Evolutionary conservation across 2,888 invertebrate species (phyloP).

Genomic region (Anthrax anthrax): DNA sequence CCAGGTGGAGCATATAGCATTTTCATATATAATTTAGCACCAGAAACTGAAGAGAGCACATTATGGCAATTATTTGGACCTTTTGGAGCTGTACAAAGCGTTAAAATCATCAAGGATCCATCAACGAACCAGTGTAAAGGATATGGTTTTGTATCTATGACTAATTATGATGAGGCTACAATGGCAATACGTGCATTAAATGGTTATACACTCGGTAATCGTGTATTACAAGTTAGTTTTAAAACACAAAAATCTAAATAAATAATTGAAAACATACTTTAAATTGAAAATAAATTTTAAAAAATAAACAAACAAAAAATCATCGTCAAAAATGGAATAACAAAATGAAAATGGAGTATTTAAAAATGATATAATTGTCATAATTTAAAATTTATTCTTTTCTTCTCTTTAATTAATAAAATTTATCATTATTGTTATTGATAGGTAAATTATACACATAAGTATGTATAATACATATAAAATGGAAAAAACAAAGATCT

Average conservation of each 20-base stretch:
- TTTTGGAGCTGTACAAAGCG: slow-evolving; percentile 56
- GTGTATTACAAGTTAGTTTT: slow-evolving; percentile 95
- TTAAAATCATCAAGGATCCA: slow-evolving; percentile 91
- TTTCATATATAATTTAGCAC: slow-evolving; percentile 90
- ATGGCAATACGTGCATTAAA: slow-evolving; percentile 92
- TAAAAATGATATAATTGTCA: too few relatives aligned
- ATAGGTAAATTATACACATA: too few relatives aligned
- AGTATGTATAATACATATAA: too few relatives aligned
- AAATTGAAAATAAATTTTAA: too few relatives aligned
- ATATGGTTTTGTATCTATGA: slow-evolving; percentile 97
- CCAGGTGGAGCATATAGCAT: slow-evolving; percentile 49
- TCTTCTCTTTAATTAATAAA: too few relatives aligned
- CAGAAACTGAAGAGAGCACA: slow-evolving; percentile 90
- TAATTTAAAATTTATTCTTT: too few relatives aligned
- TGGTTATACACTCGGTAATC: slow-evolving; percentile 88
- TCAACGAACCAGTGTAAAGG: slow-evolving; percentile 96
- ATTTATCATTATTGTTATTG: too few relatives aligned
- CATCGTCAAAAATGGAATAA: too few relatives aligned
- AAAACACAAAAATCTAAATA: slow-evolving; percentile 73
- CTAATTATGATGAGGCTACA: slow-evolving; percentile 92
- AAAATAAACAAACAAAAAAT: too few relatives aligned
- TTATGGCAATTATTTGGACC: slow-evolving; percentile 89
- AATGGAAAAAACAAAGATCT: too few relatives aligned
- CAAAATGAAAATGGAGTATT: too few relatives aligned
- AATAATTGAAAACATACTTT: slow-evolving; percentile 8